Evolutionary conservation across 2,797 vertebrate species (phyloP).

Genomic region (Cuniculus paca): DNA sequence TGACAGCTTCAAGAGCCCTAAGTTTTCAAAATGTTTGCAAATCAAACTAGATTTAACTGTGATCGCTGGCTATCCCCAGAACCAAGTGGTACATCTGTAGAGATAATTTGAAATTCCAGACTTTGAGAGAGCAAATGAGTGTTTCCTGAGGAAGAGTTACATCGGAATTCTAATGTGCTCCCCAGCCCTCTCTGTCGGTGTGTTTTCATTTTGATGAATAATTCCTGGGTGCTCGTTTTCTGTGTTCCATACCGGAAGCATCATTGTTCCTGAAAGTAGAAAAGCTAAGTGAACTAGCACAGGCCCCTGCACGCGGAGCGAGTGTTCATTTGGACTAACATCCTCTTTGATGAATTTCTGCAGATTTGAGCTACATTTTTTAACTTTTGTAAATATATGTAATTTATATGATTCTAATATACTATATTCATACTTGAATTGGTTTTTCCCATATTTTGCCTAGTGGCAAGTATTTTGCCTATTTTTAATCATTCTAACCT

Average conservation of each 20-base stretch:
- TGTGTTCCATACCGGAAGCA: conserved; percentile 67
- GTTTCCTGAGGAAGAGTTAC: conserved; percentile 86
- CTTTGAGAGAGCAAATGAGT: conserved; percentile 84
- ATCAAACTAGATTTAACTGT: conserved; percentile 86
- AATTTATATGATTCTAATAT: conserved; percentile 96
- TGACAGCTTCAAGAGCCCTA: conserved; percentile 72
- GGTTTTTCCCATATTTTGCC: conserved; percentile 87
- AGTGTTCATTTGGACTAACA: conserved; percentile 70
- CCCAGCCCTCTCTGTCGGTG: conserved; percentile 72
- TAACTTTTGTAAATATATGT: conserved; percentile 93
- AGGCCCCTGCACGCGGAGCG: neutral
- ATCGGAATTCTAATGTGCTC: conserved; percentile 84
- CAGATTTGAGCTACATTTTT: conserved; percentile 90
- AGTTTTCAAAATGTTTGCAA: conserved; percentile 85
- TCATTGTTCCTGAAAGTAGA: conserved; percentile 75
- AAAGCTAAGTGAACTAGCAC: conserved; percentile 60
- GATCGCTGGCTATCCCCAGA: conserved; percentile 82
- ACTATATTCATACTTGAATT: conserved; percentile 90
- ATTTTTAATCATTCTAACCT: conserved; percentile 85
- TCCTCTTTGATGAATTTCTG: conserved; percentile 76
- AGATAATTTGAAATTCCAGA: conserved; percentile 85
- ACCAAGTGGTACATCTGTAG: conserved; percentile 82
- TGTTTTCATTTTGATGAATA: conserved; percentile 72
- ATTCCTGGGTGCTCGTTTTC: conserved; percentile 63
- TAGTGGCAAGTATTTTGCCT: conserved; percentile 56